A percentile compares a stretch with the other conserved stretches of the same genome.
Conservation (phyloP, 2,888 invertebrate genomes). For the Macrophya annulata region DNA sequence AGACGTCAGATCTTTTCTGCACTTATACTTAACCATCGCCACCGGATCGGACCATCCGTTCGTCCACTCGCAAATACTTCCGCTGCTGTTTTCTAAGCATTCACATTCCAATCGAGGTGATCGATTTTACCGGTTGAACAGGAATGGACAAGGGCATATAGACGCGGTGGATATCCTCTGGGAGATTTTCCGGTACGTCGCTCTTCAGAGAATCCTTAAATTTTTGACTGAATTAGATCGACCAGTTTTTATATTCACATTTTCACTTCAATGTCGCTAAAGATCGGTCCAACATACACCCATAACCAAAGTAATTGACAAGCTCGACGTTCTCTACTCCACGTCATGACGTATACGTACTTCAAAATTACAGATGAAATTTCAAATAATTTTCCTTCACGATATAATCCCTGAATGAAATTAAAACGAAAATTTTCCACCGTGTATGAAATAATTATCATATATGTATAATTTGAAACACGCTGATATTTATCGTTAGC, state of each 20-base stretch:
- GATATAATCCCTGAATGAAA: too few species aligned
- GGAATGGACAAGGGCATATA: constrained; percentile 28
- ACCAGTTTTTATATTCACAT: background rate
- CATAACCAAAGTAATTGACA: background rate
- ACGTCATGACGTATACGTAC: too few species aligned
- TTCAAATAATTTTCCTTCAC: too few species aligned
- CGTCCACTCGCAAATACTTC: constrained; percentile 47
- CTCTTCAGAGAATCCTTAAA: background rate
- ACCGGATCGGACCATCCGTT: constrained; percentile 8
- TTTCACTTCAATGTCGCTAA: background rate
- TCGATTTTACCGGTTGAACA: constrained; percentile 42
- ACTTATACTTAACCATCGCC: constrained; percentile 60
- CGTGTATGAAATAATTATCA: too few species aligned
- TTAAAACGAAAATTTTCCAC: background rate
- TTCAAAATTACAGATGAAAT: background rate
- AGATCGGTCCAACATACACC: background rate
- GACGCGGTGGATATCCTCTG: constrained; percentile 10
- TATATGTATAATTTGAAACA: background rate
- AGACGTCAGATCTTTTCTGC: constrained; percentile 57
- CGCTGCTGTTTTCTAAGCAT: constrained; percentile 59
- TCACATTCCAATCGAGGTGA: constrained; percentile 65
- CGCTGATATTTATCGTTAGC: background rate
- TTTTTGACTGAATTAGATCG: constrained; percentile 15
- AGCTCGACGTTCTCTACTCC: background rate
- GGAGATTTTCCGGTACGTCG: constrained; percentile 35